Evolutionary conservation across 2,888 invertebrate species (phyloP), one percentile per base, ranked within the genome.

Genomic region (Tiliacea aurago): DNA sequence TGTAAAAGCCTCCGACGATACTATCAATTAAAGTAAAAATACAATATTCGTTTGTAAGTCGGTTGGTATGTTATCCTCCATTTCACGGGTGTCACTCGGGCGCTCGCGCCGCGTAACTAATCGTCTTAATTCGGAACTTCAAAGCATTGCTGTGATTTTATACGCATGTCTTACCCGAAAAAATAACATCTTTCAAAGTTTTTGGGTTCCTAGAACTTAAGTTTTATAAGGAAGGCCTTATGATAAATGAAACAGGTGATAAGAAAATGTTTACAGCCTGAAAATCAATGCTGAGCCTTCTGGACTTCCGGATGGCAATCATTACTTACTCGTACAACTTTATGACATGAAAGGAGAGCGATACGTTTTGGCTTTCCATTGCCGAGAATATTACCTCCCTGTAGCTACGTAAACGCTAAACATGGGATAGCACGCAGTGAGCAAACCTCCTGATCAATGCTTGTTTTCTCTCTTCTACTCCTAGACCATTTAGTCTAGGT

Each of bases 41-140:
- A 18, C 58, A 43, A 53, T 62, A 33, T 74, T 56, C 18, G 61
- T 62, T 53, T 65, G 28, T 69, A 47, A 20, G 47, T 66, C 53
- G 33, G 58, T 70, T 56, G 56, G 63, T 72, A 78, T 62, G 78
- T 80, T 81, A 88, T 81, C 85, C 61, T 76, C 62, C 84, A 87
- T 90, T 90, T 87, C 88, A 90, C 90, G 90, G 83, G 71, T 86
- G 88, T 84, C 90, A 87, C 75, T 88, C 87, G 66, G 62, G n/a
- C 65, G 67, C 73, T 77, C 79, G 67, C 71, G 66, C 79, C 78
- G 81, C 82, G 84, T 76, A 76, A 80, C 86, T 65, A 86, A 86
- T 86, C 86, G 67, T 59, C 76, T 80, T 80, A 81, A 84, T 86
- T 83, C 83, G 80, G 81, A 74, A 65, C 72, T 76, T 72, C 77